Percentiles rank a stretch among this genome's conserved stretches.
Evolutionary conservation across 1,140 invertebrate species (phyloP).

Genomic region (Rhizoglyphus robini): DNA sequence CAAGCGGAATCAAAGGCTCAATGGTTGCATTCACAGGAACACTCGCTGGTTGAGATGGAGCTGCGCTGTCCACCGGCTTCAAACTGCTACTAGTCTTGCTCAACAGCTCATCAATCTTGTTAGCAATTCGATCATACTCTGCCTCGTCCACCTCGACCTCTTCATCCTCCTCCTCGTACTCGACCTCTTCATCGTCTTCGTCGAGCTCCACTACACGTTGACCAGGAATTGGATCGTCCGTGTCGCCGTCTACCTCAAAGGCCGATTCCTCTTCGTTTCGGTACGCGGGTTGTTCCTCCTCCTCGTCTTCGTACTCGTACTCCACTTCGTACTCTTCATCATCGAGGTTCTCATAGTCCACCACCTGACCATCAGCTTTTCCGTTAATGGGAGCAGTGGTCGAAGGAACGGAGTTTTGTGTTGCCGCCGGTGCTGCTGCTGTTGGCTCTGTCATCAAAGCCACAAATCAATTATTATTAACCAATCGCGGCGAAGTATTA

Average conservation of each 20-base stretch:
- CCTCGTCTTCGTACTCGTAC: background rate
- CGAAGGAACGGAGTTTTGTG: too few species aligned
- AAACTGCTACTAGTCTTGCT: conserved; percentile 4
- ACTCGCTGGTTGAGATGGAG: background rate
- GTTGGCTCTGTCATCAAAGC: too few species aligned
- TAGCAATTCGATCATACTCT: conserved; percentile 4
- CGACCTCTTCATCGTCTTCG: background rate
- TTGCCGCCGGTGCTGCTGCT: too few species aligned
- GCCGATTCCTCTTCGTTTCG: background rate
- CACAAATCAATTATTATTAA: too few species aligned
- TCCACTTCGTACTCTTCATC: background rate
- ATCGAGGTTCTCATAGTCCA: background rate
- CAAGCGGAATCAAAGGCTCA: too few species aligned
- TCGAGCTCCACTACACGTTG: too few species aligned
- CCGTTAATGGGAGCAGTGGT: background rate
- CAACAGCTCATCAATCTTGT: background rate
- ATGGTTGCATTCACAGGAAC: too few species aligned
- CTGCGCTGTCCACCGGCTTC: background rate
- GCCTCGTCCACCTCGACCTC: background rate
- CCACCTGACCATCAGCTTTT: background rate
- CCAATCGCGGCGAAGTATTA: too few species aligned
- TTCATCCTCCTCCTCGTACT: background rate
- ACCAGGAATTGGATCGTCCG: background rate
- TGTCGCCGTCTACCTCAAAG: background rate
- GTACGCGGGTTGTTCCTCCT: background rate